Evolutionary conservation across 2,797 vertebrate species (phyloP).

Genomic region (Gambelia wislizenii): DNA sequence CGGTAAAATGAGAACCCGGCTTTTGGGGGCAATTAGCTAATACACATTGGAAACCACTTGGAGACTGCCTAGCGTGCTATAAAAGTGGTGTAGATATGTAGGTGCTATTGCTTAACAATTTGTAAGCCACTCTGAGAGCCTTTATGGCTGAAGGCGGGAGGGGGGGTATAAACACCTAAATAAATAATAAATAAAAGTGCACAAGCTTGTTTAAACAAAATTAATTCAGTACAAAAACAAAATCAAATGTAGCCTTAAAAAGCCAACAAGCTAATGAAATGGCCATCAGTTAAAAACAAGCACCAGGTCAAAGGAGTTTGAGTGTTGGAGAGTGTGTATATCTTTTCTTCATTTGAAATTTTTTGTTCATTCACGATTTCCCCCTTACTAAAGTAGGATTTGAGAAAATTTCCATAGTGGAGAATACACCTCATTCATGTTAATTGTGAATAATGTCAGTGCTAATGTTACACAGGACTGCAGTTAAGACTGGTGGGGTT

Average conservation of each 20-base stretch:
- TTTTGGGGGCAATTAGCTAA: too few relatives aligned
- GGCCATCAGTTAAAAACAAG: not conserved
- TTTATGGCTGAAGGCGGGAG: too few relatives aligned
- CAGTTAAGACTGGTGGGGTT: not conserved
- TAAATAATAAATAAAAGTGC: too few relatives aligned
- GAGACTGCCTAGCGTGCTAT: too few relatives aligned
- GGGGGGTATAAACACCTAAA: too few relatives aligned
- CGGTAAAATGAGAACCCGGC: too few relatives aligned
- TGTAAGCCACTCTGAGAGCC: too few relatives aligned
- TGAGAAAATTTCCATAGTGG: not conserved
- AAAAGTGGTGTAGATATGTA: too few relatives aligned
- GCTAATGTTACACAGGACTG: not conserved
- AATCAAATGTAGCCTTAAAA: not conserved
- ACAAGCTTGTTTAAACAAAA: not conserved
- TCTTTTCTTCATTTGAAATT: not conserved
- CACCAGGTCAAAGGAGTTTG: not conserved
- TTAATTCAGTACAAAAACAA: not conserved
- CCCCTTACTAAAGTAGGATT: not conserved
- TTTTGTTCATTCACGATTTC: not conserved
- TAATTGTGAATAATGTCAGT: not conserved
- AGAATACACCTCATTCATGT: not conserved
- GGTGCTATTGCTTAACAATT: too few relatives aligned
- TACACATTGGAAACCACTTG: too few relatives aligned
- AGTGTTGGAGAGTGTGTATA: too few relatives aligned
- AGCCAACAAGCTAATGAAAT: not conserved